Percentiles rank a stretch among this genome's conserved stretches.
These are phyloP conservation scores for Phalacrocorax carbo DNA, from an alignment of 2,113 vertebrate genomes.

Conservation along the genomic window DNA sequence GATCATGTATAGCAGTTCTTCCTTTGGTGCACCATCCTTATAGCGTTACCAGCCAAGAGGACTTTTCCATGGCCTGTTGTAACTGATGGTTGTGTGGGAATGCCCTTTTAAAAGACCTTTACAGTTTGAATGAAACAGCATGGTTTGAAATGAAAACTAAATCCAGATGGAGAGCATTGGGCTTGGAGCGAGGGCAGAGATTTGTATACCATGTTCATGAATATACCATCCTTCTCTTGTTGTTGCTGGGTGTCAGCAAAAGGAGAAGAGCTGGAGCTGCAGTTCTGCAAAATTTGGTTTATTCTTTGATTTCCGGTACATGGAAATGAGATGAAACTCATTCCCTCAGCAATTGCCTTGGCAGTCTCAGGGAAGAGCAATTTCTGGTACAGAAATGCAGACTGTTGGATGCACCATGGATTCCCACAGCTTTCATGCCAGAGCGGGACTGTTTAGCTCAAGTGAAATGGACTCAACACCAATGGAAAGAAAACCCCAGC, in stretches of 20 bases:
- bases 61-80: neutral
- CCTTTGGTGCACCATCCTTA: neutral
- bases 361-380: neutral
- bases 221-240: neutral
- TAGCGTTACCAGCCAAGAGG: neutral
- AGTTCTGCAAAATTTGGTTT: neutral
- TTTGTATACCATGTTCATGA: neutral
- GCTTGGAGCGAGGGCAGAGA: neutral
- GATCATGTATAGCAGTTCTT: neutral
- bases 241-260: neutral
- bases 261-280: constrained; percentile 10
- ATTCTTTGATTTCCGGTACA: constrained; percentile 9
- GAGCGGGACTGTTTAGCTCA: neutral
- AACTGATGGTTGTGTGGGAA: neutral
- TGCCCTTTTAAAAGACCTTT: neutral
- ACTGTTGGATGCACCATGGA: neutral
- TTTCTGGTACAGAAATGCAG: constrained; percentile 1
- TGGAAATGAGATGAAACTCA: constrained; percentile 3
- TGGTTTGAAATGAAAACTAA: neutral
- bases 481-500: neutral
- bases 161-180: neutral
- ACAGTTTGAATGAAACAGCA: neutral
- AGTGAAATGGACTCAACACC: neutral
- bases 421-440: neutral
- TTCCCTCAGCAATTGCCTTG: neutral